phyloP scores from a whole-genome alignment of 2,797 vertebrate species.

The Phrynocephalus guinanensis region DNA sequence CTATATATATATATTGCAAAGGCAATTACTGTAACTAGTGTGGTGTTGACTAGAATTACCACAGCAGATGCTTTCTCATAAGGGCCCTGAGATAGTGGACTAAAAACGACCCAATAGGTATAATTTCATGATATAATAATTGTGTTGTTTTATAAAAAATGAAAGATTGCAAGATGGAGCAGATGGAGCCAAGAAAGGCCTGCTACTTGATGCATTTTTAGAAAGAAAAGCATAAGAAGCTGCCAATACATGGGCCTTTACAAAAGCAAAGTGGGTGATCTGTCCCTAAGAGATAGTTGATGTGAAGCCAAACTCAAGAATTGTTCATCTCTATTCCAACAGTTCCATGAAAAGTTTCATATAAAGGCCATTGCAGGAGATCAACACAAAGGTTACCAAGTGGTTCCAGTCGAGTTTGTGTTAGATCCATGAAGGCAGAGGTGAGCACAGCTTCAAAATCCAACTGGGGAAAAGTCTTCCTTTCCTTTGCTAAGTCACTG shows the following conservation, averaged over 20 bases:
- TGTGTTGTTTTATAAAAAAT: neutral
- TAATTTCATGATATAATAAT: neutral
- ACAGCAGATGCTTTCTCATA: neutral
- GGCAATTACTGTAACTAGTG: too few relatives aligned
- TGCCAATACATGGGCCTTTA: neutral
- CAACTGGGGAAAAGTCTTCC: slow-evolving; percentile 52
- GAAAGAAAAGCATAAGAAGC: too few relatives aligned
- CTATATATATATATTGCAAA: too few relatives aligned
- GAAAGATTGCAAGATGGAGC: neutral
- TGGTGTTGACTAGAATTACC: too few relatives aligned
- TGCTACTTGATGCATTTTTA: neutral
- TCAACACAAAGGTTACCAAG: slow-evolving; percentile 48
- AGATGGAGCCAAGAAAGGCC: neutral
- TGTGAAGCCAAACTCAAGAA: neutral
- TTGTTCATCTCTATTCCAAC: neutral
- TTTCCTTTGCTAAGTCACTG: too few relatives aligned
- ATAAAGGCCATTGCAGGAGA: slow-evolving; percentile 1
- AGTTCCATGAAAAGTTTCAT: neutral
- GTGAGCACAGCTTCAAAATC: slow-evolving; percentile 51
- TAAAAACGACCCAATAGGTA: neutral
- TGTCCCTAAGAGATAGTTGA: neutral
- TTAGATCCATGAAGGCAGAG: slow-evolving; percentile 57
- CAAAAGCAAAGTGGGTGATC: neutral
- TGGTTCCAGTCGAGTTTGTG: slow-evolving; percentile 32
- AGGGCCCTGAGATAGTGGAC: neutral